A percentile compares a stretch with the other conserved stretches of the same genome.
These are phyloP conservation scores for Catalaphyllia jardinei DNA, from an alignment of 64 coral and sea anemone species.

Conservation along the genomic window DNA sequence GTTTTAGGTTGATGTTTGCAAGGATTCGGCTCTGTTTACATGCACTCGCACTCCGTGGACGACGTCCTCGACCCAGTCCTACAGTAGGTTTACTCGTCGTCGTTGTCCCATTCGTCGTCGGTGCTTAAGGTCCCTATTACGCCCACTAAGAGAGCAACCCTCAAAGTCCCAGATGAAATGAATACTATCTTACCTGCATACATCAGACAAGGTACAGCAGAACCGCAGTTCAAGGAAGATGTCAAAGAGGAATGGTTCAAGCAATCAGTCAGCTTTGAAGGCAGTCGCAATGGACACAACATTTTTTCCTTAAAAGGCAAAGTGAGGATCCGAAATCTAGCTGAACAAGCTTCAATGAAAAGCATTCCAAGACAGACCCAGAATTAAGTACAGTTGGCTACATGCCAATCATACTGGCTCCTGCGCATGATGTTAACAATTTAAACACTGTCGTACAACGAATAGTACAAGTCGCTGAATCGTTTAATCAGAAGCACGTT, in stretches of 20 bases:
- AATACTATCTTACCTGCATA: conserved; percentile 32
- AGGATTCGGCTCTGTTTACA: too few relatives aligned
- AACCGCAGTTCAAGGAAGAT: conserved; percentile 37
- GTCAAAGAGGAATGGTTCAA: conserved; percentile 35
- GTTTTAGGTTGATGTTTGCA: too few relatives aligned
- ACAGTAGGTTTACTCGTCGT: too few relatives aligned
- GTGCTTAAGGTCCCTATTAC: too few relatives aligned
- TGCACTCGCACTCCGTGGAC: too few relatives aligned
- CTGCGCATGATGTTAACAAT: conserved; percentile 62
- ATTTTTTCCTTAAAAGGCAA: conserved; percentile 55
- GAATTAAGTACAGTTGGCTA: conserved; percentile 66
- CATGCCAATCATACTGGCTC: conserved; percentile 65
- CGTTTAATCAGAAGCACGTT: conserved; percentile 48
- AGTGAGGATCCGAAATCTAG: conserved; percentile 5
- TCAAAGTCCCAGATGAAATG: conserved; percentile 48
- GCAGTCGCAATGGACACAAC: conserved; percentile 35
- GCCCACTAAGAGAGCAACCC: conserved; percentile 18
- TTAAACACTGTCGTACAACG: conserved; percentile 58
- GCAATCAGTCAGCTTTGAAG: conserved; percentile 1
- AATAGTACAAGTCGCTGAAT: conserved; percentile 49
- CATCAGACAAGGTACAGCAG: conserved; percentile 45
- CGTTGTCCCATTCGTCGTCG: too few relatives aligned
- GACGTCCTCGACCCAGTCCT: too few relatives aligned
- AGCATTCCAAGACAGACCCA: too few relatives aligned
- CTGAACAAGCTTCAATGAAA: too few relatives aligned